phyloP scores from a whole-genome alignment of 2,113 vertebrate genomes.

The Galemys pyrenaicus region DNA sequence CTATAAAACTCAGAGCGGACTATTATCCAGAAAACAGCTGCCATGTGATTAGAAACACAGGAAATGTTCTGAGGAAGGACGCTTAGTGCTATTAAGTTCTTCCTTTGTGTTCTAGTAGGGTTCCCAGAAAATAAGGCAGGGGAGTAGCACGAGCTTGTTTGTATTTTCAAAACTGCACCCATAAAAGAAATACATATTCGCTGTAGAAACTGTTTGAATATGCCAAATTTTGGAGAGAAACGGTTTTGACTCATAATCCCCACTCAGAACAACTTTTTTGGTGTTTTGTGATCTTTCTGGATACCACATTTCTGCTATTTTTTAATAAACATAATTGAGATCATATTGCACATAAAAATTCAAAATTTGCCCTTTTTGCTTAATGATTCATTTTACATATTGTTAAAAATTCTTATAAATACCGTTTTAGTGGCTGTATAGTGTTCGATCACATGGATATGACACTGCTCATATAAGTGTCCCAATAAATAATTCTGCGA shows the following conservation, averaged over 20 bases:
- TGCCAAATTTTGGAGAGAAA: slow-evolving; percentile 12
- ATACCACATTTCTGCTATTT: slow-evolving; percentile 37
- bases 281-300: slow-evolving; percentile 20
- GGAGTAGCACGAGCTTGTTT: neutral
- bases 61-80: slow-evolving; percentile 56
- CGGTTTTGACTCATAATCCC: neutral
- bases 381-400: slow-evolving; percentile 38
- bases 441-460: neutral
- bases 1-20: slow-evolving; percentile 75
- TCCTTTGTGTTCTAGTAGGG: slow-evolving; percentile 48
- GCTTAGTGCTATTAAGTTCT: slow-evolving; percentile 57
- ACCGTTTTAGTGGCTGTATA: slow-evolving; percentile 5
- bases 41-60: slow-evolving; percentile 73
- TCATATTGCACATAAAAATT: slow-evolving; percentile 38
- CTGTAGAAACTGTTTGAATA: slow-evolving; percentile 3
- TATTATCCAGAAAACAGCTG: slow-evolving; percentile 64
- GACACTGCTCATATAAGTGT: neutral
- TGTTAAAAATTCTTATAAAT: slow-evolving; percentile 9
- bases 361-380: slow-evolving; percentile 2
- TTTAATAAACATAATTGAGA: slow-evolving; percentile 53
- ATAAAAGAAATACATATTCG: neutral
- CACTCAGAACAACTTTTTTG: neutral
- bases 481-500: slow-evolving; percentile 38
- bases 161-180: slow-evolving; percentile 42
- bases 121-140: slow-evolving; percentile 37